These are phyloP conservation scores for Akabosia matsudoensis DNA, from an alignment of 1,140 invertebrate genomes.

Conservation along the genomic window DNA sequence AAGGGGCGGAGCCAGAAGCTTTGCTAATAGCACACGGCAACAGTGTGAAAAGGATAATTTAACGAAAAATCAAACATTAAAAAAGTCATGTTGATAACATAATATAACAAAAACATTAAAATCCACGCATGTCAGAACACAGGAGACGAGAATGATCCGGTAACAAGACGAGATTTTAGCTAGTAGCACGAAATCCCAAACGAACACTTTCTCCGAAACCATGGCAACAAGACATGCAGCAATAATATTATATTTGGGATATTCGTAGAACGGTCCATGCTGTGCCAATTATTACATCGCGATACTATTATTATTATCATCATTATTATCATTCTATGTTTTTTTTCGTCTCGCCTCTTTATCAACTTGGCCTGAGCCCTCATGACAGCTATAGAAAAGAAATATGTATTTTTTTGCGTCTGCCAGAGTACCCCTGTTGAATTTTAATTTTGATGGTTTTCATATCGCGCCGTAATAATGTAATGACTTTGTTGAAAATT, in stretches of 20 bases:
- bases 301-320: slow-evolving; percentile 18
- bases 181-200: too few species aligned
- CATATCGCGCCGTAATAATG: not conserved
- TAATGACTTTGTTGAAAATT: slow-evolving; percentile 24
- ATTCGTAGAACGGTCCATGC: slow-evolving; percentile 2
- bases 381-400: slow-evolving; percentile 17
- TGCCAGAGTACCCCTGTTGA: not conserved
- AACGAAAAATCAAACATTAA: not conserved
- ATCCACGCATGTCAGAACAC: too few species aligned
- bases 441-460: slow-evolving; percentile 22
- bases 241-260: too few species aligned
- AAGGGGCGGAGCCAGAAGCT: not conserved
- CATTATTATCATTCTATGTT: not conserved
- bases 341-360: not conserved
- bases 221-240: too few species aligned
- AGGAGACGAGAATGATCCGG: too few species aligned
- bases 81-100: not conserved
- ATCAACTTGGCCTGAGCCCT: not conserved
- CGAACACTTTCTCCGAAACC: too few species aligned
- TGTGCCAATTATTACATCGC: not conserved
- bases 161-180: too few species aligned
- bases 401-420: too few species aligned
- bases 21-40: slow-evolving; percentile 18
- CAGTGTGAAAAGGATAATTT: slow-evolving; percentile 19
- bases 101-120: too few species aligned